Conservation (phyloP, 1,140 invertebrate species). For the Neocloeon triangulifer region DNA sequence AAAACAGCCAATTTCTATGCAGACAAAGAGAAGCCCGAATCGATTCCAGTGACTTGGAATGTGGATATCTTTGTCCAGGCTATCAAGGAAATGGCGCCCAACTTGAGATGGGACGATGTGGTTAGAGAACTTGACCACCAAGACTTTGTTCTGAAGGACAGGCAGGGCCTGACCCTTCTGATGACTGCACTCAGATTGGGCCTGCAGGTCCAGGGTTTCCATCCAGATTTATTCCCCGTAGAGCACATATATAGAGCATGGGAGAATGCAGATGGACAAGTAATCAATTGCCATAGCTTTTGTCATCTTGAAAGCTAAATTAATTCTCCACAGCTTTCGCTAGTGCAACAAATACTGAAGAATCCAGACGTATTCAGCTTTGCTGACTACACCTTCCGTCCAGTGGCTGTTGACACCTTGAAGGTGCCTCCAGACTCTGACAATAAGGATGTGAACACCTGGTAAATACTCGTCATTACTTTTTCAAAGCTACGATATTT, state of each 20-base stretch:
- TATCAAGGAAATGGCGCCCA: constrained; percentile 67
- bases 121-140: constrained; percentile 73
- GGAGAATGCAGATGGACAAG: constrained; percentile 74
- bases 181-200: constrained; percentile 58
- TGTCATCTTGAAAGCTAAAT: constrained; percentile 6
- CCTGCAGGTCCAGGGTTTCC: constrained; percentile 46
- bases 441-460: constrained; percentile 74
- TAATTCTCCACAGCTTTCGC: constrained; percentile 39
- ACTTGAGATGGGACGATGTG: constrained; percentile 80
- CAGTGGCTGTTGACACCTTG: constrained; percentile 65
- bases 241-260: constrained; percentile 75
- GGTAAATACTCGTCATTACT: constrained; percentile 23
- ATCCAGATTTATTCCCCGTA: constrained; percentile 58
- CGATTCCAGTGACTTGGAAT: constrained; percentile 55
- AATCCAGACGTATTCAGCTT: constrained; percentile 88
- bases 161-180: constrained; percentile 56
- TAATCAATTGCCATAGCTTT: too few species aligned
- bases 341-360: constrained; percentile 66
- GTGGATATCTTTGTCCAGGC: constrained; percentile 79
- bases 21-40: constrained; percentile 9
- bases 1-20: constrained; percentile 19
- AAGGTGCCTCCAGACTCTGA: constrained; percentile 83
- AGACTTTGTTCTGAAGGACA: constrained; percentile 70
- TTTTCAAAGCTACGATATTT: constrained; percentile 1
- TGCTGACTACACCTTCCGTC: constrained; percentile 68